Evolutionary conservation across 2,888 invertebrate genomes (phyloP).

Genomic region (Acrobasis suavella): DNA sequence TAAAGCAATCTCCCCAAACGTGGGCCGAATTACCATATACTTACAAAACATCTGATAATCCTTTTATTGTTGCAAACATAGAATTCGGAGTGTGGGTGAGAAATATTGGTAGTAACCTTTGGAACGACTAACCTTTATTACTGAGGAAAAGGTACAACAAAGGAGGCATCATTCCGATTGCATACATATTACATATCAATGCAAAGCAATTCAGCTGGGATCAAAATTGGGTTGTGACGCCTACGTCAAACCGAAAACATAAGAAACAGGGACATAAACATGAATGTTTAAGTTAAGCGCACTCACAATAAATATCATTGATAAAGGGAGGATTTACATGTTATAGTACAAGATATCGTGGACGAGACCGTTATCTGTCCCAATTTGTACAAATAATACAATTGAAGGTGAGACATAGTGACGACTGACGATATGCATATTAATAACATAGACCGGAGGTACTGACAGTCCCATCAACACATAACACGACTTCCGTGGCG

Average conservation of each 20-base stretch:
- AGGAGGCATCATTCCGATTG: constrained; percentile 50
- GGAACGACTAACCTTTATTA: constrained; percentile 42
- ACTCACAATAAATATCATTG: constrained; percentile 73
- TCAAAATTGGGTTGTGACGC: constrained; percentile 68
- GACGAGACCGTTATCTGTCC: constrained; percentile 57
- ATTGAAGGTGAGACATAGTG: background rate
- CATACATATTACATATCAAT: constrained; percentile 48
- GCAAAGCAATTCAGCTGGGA: constrained; percentile 55
- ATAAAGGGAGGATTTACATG: constrained; percentile 70
- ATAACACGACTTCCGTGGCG: too few relatives aligned
- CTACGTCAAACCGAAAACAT: constrained; percentile 68
- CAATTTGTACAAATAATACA: constrained; percentile 35
- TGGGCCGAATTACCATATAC: constrained; percentile 64
- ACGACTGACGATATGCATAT: background rate
- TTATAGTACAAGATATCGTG: constrained; percentile 62
- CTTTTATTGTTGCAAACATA: constrained; percentile 62
- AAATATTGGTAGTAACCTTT: constrained; percentile 57
- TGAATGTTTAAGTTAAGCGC: constrained; percentile 64
- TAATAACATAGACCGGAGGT: background rate
- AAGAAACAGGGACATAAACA: constrained; percentile 65
- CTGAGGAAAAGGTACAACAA: constrained; percentile 52
- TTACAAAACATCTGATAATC: constrained; percentile 54
- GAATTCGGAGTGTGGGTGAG: constrained; percentile 67
- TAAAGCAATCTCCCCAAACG: constrained; percentile 50
- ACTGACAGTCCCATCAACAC: too few relatives aligned